Conservation (phyloP, 1,140 invertebrate species). For the Eufriesea mexicana region DNA sequence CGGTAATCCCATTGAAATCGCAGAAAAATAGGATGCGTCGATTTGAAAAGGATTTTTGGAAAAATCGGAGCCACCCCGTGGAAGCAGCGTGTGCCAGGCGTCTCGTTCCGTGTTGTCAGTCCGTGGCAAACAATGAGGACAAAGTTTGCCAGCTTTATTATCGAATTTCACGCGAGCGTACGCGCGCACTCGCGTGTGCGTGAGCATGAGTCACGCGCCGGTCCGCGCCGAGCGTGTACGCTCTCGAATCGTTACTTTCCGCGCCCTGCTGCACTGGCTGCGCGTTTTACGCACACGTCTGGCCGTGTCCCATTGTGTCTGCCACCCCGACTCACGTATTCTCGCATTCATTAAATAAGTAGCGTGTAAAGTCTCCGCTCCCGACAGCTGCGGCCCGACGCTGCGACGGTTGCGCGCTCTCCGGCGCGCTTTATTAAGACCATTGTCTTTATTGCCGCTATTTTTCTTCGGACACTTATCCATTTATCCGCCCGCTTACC, state of each 20-base stretch:
- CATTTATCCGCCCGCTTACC: neutral
- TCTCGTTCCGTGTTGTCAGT: no score
- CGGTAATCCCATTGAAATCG: no score
- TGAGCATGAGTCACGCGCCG: slow-evolving; percentile 15
- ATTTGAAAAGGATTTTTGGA: no score
- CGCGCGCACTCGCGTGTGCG: neutral
- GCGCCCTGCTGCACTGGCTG: neutral
- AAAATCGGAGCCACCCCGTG: no score
- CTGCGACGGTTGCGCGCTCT: neutral
- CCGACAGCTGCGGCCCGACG: slow-evolving; percentile 17
- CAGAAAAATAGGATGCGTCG: no score
- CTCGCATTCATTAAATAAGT: slow-evolving; percentile 31
- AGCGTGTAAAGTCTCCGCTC: slow-evolving; percentile 1
- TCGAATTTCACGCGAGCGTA: slow-evolving; percentile 6
- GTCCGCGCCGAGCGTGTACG: neutral
- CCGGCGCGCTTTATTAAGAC: slow-evolving; percentile 19
- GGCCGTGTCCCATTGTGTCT: neutral
- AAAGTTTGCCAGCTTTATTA: slow-evolving; percentile 12
- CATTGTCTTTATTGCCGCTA: slow-evolving; percentile 20
- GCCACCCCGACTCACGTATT: slow-evolving; percentile 24
- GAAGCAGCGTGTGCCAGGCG: no score
- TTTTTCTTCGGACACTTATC: slow-evolving; percentile 33
- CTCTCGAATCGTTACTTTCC: slow-evolving; percentile 36
- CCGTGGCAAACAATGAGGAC: neutral
- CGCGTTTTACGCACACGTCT: neutral